A percentile compares a stretch with the other conserved stretches of the same genome.
Evolutionary conservation across 2,888 invertebrate genomes (phyloP).

Genomic region (Temnothorax rugatulus): DNA sequence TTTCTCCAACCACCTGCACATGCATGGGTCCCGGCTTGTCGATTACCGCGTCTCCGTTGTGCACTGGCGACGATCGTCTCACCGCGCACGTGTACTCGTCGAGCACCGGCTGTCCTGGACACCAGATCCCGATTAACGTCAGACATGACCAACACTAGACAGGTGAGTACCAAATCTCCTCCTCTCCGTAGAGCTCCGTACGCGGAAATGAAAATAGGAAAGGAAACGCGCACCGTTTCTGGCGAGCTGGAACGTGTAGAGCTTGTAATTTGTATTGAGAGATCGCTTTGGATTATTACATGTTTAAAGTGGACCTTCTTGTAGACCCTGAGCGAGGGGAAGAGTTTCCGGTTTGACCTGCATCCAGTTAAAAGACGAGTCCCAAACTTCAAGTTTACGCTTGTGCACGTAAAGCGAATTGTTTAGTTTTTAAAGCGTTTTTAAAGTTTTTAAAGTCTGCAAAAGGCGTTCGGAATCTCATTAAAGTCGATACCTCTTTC

Average conservation of each 20-base stretch:
- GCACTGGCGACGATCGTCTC: conserved; percentile 70
- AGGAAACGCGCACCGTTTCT: background rate
- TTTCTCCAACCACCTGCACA: conserved; percentile 61
- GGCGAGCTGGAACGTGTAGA: background rate
- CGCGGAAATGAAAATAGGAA: background rate
- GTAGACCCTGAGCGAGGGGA: background rate
- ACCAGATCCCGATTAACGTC: conserved; percentile 58
- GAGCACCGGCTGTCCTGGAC: conserved; percentile 58
- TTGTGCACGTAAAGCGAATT: conserved; percentile 7
- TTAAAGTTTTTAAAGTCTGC: too few relatives aligned
- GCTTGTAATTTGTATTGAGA: background rate
- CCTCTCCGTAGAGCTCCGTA: background rate
- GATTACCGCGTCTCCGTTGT: conserved; percentile 73
- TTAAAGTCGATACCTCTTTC: background rate
- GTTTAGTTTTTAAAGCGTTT: background rate
- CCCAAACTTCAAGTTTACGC: background rate
- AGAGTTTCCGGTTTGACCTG: background rate
- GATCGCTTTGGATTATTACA: background rate
- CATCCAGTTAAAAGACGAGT: background rate
- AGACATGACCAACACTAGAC: conserved; percentile 85
- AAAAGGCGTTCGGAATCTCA: background rate
- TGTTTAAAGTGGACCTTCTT: background rate
- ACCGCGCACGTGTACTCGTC: conserved; percentile 68
- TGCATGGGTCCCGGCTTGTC: conserved; percentile 79
- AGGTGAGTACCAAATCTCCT: conserved; percentile 79